phyloP scores from a whole-genome alignment of 1,140 invertebrate genomes.

The Leptinotarsa undecemlineata region DNA sequence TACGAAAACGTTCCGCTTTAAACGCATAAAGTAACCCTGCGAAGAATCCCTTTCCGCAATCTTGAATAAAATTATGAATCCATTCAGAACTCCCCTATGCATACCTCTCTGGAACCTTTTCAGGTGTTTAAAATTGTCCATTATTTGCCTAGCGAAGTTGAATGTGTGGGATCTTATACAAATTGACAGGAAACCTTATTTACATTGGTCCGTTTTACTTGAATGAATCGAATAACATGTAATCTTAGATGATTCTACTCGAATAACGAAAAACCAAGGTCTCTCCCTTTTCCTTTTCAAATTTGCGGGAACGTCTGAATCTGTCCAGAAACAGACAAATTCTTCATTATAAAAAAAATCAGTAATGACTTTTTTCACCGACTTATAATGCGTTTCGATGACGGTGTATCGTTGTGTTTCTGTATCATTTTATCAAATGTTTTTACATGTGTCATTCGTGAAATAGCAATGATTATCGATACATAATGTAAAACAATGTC shows the following conservation, averaged over 20 bases:
- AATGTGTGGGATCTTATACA: slow-evolving; percentile 32
- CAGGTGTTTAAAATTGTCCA: slow-evolving; percentile 26
- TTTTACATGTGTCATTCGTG: too few species aligned
- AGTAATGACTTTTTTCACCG: too few species aligned
- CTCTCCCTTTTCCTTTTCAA: slow-evolving; percentile 21
- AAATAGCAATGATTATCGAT: too few species aligned
- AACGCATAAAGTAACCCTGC: slow-evolving; percentile 1
- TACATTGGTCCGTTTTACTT: slow-evolving; percentile 30
- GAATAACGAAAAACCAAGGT: slow-evolving; percentile 28
- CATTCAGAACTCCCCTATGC: slow-evolving; percentile 22
- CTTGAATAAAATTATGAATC: slow-evolving; percentile 21
- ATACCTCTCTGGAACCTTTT: slow-evolving; percentile 21
- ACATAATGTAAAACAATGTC: too few species aligned
- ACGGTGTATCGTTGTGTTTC: too few species aligned
- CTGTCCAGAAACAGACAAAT: background rate
- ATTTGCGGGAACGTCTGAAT: slow-evolving; percentile 8
- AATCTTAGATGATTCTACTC: slow-evolving; percentile 30
- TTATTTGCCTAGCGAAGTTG: slow-evolving; percentile 27
- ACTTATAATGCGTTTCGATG: too few species aligned
- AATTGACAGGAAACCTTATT: slow-evolving; percentile 32
- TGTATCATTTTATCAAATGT: too few species aligned
- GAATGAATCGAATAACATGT: slow-evolving; percentile 33
- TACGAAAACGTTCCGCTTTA: background rate
- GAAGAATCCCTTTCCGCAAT: slow-evolving; percentile 14
- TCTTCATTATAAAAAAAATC: too few species aligned